Conservation (phyloP, 2,888 invertebrate species). For the Melinopterus prodromus region DNA sequence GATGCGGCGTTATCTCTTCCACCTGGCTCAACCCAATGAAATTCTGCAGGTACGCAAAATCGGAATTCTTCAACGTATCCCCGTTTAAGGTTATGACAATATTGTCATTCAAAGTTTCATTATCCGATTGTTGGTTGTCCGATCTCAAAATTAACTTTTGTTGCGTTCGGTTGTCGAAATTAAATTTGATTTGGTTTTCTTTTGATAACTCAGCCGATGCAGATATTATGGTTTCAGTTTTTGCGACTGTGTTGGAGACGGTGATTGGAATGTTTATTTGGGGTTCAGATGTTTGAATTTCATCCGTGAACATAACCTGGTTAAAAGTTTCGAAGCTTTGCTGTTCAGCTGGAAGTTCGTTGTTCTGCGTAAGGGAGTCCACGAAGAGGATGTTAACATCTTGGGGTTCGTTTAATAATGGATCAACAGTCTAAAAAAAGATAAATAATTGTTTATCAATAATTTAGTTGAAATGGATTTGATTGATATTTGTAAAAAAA, state of each 20-base stretch:
- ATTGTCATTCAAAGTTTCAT: constrained; percentile 30
- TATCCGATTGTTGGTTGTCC: background rate
- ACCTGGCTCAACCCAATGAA: constrained; percentile 29
- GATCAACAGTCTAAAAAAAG: constrained; percentile 41
- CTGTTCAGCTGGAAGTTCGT: constrained; percentile 30
- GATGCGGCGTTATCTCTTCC: background rate
- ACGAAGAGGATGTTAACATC: constrained; percentile 47
- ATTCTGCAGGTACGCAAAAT: constrained; percentile 28
- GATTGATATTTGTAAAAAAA: background rate
- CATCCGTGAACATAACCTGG: constrained; percentile 29
- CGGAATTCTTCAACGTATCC: constrained; percentile 24
- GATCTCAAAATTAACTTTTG: constrained; percentile 9
- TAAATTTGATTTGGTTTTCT: background rate
- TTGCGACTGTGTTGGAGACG: background rate
- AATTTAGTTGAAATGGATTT: constrained; percentile 29
- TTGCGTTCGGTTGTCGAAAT: constrained; percentile 4
- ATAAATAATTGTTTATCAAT: constrained; percentile 18
- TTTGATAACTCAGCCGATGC: constrained; percentile 7
- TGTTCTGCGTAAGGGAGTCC: constrained; percentile 31
- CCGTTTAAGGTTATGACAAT: constrained; percentile 32
- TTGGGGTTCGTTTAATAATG: constrained; percentile 48
- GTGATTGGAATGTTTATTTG: constrained; percentile 16
- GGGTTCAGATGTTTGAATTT: constrained; percentile 8
- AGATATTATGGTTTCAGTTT: background rate
- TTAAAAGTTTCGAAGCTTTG: constrained; percentile 37